Conservation (phyloP, 2,888 invertebrate genomes). For the Aphrophora alni region DNA sequence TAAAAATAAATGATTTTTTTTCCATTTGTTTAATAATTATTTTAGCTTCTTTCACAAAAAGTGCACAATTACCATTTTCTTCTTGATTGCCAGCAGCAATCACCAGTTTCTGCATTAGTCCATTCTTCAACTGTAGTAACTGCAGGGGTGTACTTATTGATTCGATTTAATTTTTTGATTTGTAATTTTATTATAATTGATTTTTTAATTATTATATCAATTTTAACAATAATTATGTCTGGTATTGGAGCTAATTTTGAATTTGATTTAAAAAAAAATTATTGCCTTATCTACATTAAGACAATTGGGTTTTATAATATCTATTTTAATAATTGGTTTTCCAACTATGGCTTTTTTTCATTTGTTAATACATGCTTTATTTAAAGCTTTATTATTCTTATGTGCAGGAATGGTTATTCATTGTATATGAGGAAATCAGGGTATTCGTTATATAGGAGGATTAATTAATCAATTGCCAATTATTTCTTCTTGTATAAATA, state of each 20-base stretch:
- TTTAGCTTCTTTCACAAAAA: constrained; percentile 72
- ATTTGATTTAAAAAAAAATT: background rate
- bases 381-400: no score
- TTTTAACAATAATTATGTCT: constrained; percentile 64
- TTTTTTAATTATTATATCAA: constrained; percentile 61
- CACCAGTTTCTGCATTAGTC: constrained; percentile 76
- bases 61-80: constrained; percentile 82
- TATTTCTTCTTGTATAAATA: no score
- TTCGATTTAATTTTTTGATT: background rate
- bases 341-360: no score
- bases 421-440: no score
- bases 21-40: constrained; percentile 49
- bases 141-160: background rate
- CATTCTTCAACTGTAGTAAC: constrained; percentile 78
- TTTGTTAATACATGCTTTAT: no score
- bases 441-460: no score
- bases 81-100: constrained; percentile 77
- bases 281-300: constrained; percentile 37
- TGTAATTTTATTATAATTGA: constrained; percentile 59
- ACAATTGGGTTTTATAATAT: background rate
- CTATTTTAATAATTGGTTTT: no score
- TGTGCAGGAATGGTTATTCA: no score
- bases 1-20: background rate
- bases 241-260: constrained; percentile 60
- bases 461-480: no score